A percentile compares a stretch with the other conserved stretches of the same genome.
Conservation (phyloP, 2,113 vertebrate genomes). For the Pseudonaja textilis region DNA sequence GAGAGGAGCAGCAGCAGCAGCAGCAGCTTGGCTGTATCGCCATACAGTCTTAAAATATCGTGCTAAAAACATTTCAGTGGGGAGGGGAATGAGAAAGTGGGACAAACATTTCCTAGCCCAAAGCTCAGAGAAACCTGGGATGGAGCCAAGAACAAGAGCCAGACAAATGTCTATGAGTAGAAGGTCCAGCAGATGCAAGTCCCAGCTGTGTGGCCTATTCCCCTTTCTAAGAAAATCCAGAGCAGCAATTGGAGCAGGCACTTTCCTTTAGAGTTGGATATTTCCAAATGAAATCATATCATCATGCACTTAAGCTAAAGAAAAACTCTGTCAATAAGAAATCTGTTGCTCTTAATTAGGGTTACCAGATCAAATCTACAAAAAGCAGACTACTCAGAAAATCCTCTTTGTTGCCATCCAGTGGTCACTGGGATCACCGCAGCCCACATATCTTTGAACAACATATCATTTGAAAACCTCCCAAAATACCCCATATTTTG, state of each 20-base stretch:
- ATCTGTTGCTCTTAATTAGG: background rate
- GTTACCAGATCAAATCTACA: background rate
- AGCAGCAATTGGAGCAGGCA: background rate
- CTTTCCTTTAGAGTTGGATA: background rate
- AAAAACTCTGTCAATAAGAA: background rate
- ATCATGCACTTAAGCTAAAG: background rate
- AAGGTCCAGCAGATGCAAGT: background rate
- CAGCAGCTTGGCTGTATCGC: background rate
- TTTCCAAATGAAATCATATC: background rate
- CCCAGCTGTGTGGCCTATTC: background rate
- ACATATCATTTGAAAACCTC: background rate
- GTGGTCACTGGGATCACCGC: background rate
- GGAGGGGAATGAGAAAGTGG: background rate
- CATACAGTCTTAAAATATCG: slow-evolving; percentile 4
- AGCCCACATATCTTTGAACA: background rate
- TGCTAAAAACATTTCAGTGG: background rate
- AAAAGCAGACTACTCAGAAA: background rate
- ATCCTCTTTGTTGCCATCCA: background rate
- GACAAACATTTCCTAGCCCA: background rate
- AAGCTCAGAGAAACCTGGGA: slow-evolving; percentile 7
- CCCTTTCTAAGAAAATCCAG: background rate
- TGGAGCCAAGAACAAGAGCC: background rate
- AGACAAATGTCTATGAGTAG: background rate
- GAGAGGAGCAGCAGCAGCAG: background rate
- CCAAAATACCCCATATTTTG: background rate